A percentile compares a stretch with the other conserved stretches of the same genome.
Evolutionary conservation across 2,113 vertebrate species (phyloP).

Genomic region (Oncorhynchus masou): DNA sequence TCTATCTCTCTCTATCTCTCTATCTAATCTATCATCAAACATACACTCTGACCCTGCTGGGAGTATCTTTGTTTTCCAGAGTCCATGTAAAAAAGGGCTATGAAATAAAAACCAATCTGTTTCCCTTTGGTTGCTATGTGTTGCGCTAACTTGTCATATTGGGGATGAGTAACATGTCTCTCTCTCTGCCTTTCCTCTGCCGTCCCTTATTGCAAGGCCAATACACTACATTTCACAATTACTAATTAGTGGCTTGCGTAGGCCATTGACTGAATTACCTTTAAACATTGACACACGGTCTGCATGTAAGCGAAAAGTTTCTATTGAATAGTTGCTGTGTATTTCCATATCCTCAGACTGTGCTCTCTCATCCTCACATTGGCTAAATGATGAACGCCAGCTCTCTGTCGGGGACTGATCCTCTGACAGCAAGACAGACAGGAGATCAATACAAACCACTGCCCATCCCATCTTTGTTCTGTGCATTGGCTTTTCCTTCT

Average conservation of each 20-base stretch:
- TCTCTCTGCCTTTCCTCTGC: background rate
- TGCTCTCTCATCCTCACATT: too few species aligned
- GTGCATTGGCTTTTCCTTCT: too few species aligned
- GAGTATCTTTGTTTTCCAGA: conserved; percentile 15
- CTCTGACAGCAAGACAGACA: too few species aligned
- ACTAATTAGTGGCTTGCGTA: background rate
- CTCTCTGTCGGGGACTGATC: too few species aligned
- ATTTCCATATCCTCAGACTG: conserved; percentile 44
- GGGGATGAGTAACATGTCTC: conserved; percentile 16
- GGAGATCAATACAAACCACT: too few species aligned
- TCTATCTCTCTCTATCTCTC: conserved; percentile 6
- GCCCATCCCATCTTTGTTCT: too few species aligned
- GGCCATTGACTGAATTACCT: background rate
- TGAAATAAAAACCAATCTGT: too few species aligned
- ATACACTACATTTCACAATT: background rate
- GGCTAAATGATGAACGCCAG: too few species aligned
- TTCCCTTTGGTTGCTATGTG: too few species aligned
- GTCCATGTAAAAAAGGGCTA: conserved; percentile 15
- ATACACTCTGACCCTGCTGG: conserved; percentile 11
- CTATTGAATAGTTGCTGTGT: conserved; percentile 20
- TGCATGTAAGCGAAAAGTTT: conserved; percentile 33
- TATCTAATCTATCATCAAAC: background rate
- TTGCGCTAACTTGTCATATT: conserved; percentile 36
- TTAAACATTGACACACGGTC: conserved; percentile 27
- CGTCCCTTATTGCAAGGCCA: background rate